Percentiles rank a stretch among this genome's conserved stretches.
phyloP scores from a whole-genome alignment of 2,113 vertebrate genomes.

The Colistium nudipinnis region DNA sequence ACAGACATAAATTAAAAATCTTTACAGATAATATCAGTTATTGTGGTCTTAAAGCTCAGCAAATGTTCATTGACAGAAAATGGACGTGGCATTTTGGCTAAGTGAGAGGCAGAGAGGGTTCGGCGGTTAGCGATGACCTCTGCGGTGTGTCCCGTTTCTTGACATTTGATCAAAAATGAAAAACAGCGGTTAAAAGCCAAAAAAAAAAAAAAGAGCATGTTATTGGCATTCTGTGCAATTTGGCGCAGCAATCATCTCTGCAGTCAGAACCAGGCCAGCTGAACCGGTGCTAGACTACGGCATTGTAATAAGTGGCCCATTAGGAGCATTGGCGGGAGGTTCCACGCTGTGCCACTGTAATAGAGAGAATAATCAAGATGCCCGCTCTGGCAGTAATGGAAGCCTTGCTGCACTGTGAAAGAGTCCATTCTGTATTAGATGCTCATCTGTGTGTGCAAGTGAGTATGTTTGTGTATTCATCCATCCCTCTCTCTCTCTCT shows the following conservation, averaged over 20 bases:
- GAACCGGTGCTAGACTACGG: constrained; percentile 44
- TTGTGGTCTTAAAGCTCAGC: neutral
- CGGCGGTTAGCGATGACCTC: neutral
- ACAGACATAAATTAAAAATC: neutral
- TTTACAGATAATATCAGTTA: neutral
- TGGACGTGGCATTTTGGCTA: neutral
- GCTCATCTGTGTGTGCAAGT: constrained; percentile 28
- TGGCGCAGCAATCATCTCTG: constrained; percentile 30
- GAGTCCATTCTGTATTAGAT: constrained; percentile 37
- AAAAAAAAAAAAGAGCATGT: neutral
- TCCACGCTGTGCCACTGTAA: constrained; percentile 47
- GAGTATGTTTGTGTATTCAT: neutral
- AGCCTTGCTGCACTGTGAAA: constrained; percentile 50
- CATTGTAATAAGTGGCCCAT: constrained; percentile 59
- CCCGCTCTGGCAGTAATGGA: constrained; percentile 48
- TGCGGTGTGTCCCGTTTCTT: neutral
- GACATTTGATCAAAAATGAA: constrained; percentile 18
- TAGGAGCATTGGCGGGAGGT: constrained; percentile 41
- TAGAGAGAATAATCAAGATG: constrained; percentile 66
- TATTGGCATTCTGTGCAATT: constrained; percentile 40
- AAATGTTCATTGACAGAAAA: neutral
- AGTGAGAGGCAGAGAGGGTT: neutral
- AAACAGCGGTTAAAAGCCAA: constrained; percentile 10
- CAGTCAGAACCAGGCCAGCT: constrained; percentile 23
- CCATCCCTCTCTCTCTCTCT: neutral